Conservation (phyloP, 2,888 invertebrate species). For the Hirtodrosophila confusa region DNA sequence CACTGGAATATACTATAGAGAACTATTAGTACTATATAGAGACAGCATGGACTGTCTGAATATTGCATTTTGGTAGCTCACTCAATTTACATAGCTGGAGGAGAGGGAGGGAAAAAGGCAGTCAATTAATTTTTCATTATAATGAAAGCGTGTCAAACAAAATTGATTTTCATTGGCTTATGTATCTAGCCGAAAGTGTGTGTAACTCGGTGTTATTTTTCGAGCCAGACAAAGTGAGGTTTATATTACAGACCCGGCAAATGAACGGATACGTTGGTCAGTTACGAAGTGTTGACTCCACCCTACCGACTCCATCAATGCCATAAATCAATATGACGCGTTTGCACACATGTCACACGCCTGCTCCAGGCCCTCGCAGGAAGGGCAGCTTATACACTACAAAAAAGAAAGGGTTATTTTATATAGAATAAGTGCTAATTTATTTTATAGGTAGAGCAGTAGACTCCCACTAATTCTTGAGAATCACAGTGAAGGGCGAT, state of each 20-base stretch:
- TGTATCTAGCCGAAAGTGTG: constrained; percentile 3
- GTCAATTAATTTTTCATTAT: constrained; percentile 62
- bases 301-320: constrained; percentile 19
- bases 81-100: constrained; percentile 22
- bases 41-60: constrained; percentile 15
- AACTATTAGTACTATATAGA: constrained; percentile 17
- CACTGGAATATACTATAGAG: constrained; percentile 11
- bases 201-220: constrained; percentile 10
- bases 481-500: no score
- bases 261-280: constrained; percentile 18
- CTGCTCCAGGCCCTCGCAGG: constrained; percentile 4
- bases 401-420: no score
- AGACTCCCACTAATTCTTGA: no score
- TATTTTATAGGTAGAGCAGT: no score
- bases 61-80: constrained; percentile 43
- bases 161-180: constrained; percentile 56
- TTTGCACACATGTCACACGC: constrained; percentile 50
- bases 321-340: constrained; percentile 70
- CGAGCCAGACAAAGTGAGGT: constrained; percentile 32
- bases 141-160: constrained; percentile 56
- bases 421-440: no score
- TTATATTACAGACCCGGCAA: constrained; percentile 40
- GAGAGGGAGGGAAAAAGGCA: background rate
- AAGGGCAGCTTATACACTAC: constrained; percentile 1
- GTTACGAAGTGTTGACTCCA: constrained; percentile 16